Evolutionary conservation across 2,888 invertebrate genomes (phyloP), one percentile per base, ranked within the genome.

Genomic region (Meta bourneti): DNA sequence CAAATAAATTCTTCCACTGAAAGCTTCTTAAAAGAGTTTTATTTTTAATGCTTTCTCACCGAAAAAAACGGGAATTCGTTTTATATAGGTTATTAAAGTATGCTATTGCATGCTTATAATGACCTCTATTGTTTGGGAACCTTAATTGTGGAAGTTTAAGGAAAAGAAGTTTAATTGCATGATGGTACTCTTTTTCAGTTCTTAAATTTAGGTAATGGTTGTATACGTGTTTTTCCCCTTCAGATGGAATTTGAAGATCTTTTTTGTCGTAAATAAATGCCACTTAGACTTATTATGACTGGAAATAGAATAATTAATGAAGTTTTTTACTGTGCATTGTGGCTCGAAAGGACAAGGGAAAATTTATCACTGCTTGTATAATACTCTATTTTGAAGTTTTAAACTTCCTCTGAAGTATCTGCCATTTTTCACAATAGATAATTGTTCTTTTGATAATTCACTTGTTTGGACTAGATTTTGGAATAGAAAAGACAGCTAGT

Each of bases 21-120:
- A 74, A 51, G 7, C 49, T 70, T 49, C 49, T 83, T 83, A 74
- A 34, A 71, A 74, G 34, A 78, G 61, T 71, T 78, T 61, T 61
- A 61, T 61, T 61, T 86, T 70, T 86, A 71, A 86, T 86, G 52
- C 9, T 78, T 71, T 86, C 78, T 78, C 86, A 85, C 84, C 70
- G 13, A 86, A 77, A 16, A n/a, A 4, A 75, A 74, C 61, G 84
- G 54, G 84, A 84, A 51, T 6, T 6, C 6, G n/a, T 61, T 13
- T 52, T 74, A 34, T 61, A 86, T 71, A 71, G 78, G 78, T 78
- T 51, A 78, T 78, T 70, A 78, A 86, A 78, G 75, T 48, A 52
- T 77, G 75, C 54, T 16, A 16, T 11, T 16, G 61, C 13, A 19
- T 61, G 75, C 51, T 85, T 74, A 19, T 54, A 74, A 74, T 84